Percentiles rank a stretch among this genome's conserved stretches.
phyloP scores from a whole-genome alignment of 2,113 vertebrate species.

The Ceratotherium simum region DNA sequence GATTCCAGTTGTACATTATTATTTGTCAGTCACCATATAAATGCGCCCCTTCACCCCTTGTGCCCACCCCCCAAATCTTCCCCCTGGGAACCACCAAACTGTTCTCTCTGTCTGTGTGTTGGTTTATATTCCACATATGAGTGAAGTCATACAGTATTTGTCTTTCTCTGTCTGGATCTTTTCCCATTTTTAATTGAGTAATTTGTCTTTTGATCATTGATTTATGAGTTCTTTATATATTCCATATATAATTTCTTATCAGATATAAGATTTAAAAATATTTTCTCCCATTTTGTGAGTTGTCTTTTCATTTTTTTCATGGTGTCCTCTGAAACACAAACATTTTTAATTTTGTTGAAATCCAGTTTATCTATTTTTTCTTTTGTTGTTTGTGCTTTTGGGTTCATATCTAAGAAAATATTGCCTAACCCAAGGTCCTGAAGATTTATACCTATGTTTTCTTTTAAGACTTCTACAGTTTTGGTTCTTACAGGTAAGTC shows the following conservation, averaged over 20 bases:
- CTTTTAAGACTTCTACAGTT: not conserved
- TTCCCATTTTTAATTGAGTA: not conserved
- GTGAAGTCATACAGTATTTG: too few relatives aligned
- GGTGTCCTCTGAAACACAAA: not conserved
- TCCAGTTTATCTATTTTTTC: not conserved
- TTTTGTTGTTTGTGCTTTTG: not conserved
- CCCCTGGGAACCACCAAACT: too few relatives aligned
- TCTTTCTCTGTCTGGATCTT: too few relatives aligned
- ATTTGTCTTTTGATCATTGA: not conserved
- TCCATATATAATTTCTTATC: not conserved
- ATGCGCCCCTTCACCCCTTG: too few relatives aligned
- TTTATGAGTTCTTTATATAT: not conserved
- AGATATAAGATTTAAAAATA: not conserved
- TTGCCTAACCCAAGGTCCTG: not conserved
- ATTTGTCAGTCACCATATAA: too few relatives aligned
- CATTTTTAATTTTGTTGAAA: constrained; percentile 23
- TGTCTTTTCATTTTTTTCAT: not conserved
- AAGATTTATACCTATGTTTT: not conserved
- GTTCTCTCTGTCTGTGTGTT: too few relatives aligned
- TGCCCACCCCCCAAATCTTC: too few relatives aligned
- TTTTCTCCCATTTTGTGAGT: not conserved
- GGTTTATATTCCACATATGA: too few relatives aligned
- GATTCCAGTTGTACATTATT: too few relatives aligned
- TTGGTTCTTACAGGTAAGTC: not conserved
- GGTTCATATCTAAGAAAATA: constrained; percentile 9